A percentile compares a stretch with the other conserved stretches of the same genome.
phyloP scores from a whole-genome alignment of 2,113 vertebrate species.

The Lontra canadensis region DNA sequence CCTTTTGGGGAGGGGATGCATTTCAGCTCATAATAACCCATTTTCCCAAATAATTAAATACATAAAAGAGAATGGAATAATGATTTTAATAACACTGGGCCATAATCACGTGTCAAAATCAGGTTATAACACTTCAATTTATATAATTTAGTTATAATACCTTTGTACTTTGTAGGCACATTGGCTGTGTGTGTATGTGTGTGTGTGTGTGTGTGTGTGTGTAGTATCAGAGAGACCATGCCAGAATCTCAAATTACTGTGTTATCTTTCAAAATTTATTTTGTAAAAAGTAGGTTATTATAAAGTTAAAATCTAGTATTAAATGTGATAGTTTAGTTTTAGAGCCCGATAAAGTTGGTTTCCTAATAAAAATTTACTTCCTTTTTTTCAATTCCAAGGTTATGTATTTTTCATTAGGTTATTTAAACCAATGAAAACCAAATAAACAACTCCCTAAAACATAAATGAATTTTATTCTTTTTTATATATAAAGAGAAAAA shows the following conservation, averaged over 20 bases:
- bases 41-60: background rate
- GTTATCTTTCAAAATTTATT: background rate
- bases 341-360: background rate
- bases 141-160: background rate
- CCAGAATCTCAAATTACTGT: background rate
- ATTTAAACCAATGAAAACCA: background rate
- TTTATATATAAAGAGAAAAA: background rate
- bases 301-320: background rate
- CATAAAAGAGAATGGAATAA: background rate
- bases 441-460: background rate
- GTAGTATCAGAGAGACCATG: background rate
- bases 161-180: background rate
- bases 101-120: background rate
- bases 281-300: background rate
- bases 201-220: background rate
- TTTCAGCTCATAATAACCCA: background rate
- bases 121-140: background rate
- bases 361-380: background rate
- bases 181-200: background rate
- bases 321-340: background rate
- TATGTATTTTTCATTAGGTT: background rate
- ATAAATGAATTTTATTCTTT: background rate
- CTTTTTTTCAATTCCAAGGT: background rate
- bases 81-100: background rate
- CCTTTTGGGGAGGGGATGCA: background rate